Conservation (phyloP, 2,888 invertebrate species). For the Tricholauxania praeusta region DNA sequence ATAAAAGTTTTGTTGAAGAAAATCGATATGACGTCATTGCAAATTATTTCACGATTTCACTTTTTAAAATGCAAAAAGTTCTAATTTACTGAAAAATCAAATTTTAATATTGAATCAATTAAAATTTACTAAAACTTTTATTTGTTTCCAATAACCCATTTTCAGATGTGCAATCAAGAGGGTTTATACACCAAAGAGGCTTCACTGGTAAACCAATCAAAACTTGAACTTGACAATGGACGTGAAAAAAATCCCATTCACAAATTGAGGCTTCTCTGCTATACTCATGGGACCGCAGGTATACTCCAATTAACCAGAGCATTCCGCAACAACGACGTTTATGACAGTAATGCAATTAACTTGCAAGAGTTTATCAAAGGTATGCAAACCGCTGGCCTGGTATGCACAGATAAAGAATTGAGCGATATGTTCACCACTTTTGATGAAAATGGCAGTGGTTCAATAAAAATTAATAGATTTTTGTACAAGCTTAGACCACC, state of each 20-base stretch:
- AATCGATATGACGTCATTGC: too few relatives aligned
- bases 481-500: slow-evolving; percentile 85
- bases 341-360: slow-evolving; percentile 84
- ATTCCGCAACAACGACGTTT: slow-evolving; percentile 93
- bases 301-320: slow-evolving; percentile 88
- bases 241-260: slow-evolving; percentile 80
- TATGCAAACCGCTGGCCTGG: slow-evolving; percentile 81
- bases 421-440: slow-evolving; percentile 68
- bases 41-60: too few relatives aligned
- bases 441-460: slow-evolving; percentile 83
- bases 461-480: slow-evolving; percentile 88
- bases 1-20: too few relatives aligned
- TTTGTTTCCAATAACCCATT: too few relatives aligned
- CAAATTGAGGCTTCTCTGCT: slow-evolving; percentile 83
- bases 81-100: too few relatives aligned
- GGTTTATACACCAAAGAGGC: slow-evolving; percentile 72
- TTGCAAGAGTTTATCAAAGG: slow-evolving; percentile 86
- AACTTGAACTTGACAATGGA: slow-evolving; percentile 75
- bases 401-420: slow-evolving; percentile 70
- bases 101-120: too few relatives aligned
- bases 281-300: slow-evolving; percentile 87
- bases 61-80: too few relatives aligned
- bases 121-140: too few relatives aligned
- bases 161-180: slow-evolving; percentile 53
- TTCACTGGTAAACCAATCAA: slow-evolving; percentile 82